Base-by-base conservation (phyloP, 2,113 vertebrate species). In the Ailuropoda melanoleuca region DNA sequence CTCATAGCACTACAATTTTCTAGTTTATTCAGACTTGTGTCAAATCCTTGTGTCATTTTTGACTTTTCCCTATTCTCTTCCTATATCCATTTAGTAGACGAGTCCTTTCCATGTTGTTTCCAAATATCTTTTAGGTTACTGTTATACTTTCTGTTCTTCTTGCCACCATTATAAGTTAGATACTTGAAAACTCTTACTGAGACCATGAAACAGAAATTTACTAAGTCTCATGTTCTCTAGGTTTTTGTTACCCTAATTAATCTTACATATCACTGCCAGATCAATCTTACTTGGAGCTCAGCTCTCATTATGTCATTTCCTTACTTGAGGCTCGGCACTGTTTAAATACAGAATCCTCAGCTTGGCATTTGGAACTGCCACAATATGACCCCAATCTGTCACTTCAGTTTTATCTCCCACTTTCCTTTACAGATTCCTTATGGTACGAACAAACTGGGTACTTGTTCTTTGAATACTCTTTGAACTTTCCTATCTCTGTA, bases 321-420 rank as follows among this genome's bases (percentile, higher is more conserved):
- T 93, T 82, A 24, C 56, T 82, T 88, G 87, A 64, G 60, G 19
- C 31, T 93, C 68, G 53, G 17, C 34, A 60, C 23, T 64, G n/a
- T 84, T 97, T 90, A 90, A 87, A 72, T 58, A 84, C 60, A 55
- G 86, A 90, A 64, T 93, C 46, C 39, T 93, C 15, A 87, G 60
- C 24, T 15, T 58, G 66, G 53, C 26, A 43, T 82, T 97, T 90
- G 46, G 53, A 91, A 75, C 81, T n/a, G n/a, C 68, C 46, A 87
- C 29, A 60, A 17, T 74, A 78, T 88, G 82, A 88, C 93, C 93
- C 58, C 70, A 96, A 75, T 88, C 82, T 96, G 70, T 93, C n/a
- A 1, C 87, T 60, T 95, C 6, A 85, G 55, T 91, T 93, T 91
- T 88, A 74, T 84, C 39, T 95, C 15, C 12, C 7, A 23, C n/a